These are phyloP conservation scores for Tillus elongatus DNA, from an alignment of 2,888 invertebrate genomes.

Conservation along the genomic window DNA sequence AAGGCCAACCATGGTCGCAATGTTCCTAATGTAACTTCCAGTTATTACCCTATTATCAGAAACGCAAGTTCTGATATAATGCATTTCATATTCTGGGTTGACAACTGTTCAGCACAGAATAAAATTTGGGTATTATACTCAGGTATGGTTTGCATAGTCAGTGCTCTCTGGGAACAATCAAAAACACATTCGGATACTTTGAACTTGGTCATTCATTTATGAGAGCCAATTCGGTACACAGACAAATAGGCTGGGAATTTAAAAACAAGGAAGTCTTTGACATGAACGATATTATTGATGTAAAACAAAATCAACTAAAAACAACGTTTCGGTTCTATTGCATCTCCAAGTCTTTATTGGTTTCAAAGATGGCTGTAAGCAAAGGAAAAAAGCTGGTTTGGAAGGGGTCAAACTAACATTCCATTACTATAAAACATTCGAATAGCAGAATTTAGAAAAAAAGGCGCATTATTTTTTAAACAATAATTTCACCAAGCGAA, in stretches of 20 bases:
- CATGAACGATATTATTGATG: conserved; percentile 2
- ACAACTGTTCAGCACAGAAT: conserved; percentile 2
- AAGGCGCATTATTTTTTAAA: too few species aligned
- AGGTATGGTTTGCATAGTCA: not conserved
- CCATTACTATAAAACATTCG: too few species aligned
- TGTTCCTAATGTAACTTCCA: not conserved
- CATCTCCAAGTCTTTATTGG: not conserved
- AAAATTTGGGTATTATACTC: not conserved
- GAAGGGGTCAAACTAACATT: too few species aligned
- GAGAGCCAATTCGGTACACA: not conserved
- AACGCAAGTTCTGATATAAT: not conserved
- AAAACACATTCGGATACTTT: not conserved
- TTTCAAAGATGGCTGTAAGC: conserved; percentile 1
- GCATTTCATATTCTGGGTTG: conserved; percentile 1
- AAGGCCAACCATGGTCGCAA: not conserved
- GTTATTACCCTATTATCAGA: not conserved
- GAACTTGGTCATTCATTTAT: not conserved
- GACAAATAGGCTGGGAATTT: not conserved
- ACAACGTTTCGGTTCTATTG: not conserved
- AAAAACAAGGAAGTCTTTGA: not conserved
- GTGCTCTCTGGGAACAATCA: not conserved
- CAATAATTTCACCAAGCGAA: too few species aligned
- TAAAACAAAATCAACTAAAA: not conserved
- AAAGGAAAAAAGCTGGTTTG: not conserved
- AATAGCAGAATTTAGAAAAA: too few species aligned